Conservation (phyloP, 2,888 invertebrate genomes). For the Cremastinae sp. region DNA sequence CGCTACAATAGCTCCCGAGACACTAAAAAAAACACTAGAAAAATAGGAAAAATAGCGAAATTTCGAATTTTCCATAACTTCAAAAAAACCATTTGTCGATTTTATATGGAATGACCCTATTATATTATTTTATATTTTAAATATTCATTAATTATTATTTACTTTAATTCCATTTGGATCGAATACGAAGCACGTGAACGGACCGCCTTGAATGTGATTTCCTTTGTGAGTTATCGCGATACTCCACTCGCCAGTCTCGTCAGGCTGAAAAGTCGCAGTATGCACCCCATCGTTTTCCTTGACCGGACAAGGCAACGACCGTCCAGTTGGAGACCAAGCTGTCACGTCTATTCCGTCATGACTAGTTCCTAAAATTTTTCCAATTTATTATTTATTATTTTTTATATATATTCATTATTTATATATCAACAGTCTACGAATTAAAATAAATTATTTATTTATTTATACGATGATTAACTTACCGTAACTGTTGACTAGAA, state of each 20-base stretch:
- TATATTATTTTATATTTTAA: no score
- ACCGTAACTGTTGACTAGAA: conserved; percentile 93
- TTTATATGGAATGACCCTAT: no score
- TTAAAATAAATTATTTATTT: background rate
- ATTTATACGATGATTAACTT: conserved; percentile 56
- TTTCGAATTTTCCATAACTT: no score
- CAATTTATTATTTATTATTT: background rate
- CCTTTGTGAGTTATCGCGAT: conserved; percentile 98
- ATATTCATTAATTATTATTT: conserved; percentile 57
- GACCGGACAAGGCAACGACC: conserved; percentile 90
- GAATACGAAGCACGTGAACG: conserved; percentile 97
- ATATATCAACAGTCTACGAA: background rate
- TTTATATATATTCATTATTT: conserved; percentile 18
- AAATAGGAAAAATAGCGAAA: no score
- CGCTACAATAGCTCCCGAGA: no score
- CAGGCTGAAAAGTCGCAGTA: conserved; percentile 97
- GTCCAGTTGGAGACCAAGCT: conserved; percentile 94
- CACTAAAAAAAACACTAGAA: no score
- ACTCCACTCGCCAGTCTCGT: conserved; percentile 98
- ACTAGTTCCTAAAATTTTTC: conserved; percentile 75
- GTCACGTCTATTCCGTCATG: conserved; percentile 91
- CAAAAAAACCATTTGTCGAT: no score
- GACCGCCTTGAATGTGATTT: conserved; percentile 97
- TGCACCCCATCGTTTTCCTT: conserved; percentile 93
- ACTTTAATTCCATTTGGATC: conserved; percentile 94